Evolutionary conservation across 2,888 invertebrate species (phyloP).

Genomic region (Thysanoteuthis rhombus): DNA sequence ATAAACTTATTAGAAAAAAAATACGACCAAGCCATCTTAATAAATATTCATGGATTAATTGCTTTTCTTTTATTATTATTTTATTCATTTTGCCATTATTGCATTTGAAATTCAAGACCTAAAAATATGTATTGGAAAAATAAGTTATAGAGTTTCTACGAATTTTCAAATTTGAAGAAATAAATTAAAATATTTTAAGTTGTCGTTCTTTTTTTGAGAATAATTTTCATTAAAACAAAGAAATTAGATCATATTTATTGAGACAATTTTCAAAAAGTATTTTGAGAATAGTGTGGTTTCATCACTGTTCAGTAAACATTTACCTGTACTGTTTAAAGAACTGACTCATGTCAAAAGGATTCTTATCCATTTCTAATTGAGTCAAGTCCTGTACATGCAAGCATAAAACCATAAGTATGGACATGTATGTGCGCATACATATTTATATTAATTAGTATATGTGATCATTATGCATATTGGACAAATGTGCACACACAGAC

Average conservation of each 20-base stretch:
- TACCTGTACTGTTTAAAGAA: not conserved
- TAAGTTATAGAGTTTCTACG: not conserved
- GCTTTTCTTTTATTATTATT: not conserved
- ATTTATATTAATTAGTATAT: no score
- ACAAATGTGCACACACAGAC: no score
- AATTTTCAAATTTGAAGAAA: not conserved
- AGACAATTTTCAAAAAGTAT: not conserved
- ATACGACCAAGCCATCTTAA: not conserved
- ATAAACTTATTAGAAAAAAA: not conserved
- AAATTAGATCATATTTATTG: not conserved
- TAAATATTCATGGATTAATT: not conserved
- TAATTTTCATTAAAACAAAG: not conserved
- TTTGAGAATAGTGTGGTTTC: not conserved
- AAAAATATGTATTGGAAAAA: not conserved
- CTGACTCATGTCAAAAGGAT: not conserved
- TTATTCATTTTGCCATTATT: not conserved
- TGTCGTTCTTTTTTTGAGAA: not conserved
- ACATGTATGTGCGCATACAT: no score
- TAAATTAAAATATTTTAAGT: not conserved
- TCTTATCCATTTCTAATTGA: not conserved
- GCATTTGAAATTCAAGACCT: not conserved
- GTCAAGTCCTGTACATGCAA: not conserved
- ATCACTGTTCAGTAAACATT: not conserved
- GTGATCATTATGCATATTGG: no score
- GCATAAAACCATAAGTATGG: not conserved